Evolutionary conservation across 2,888 invertebrate species (phyloP).

Genomic region (Diarsia rubi): DNA sequence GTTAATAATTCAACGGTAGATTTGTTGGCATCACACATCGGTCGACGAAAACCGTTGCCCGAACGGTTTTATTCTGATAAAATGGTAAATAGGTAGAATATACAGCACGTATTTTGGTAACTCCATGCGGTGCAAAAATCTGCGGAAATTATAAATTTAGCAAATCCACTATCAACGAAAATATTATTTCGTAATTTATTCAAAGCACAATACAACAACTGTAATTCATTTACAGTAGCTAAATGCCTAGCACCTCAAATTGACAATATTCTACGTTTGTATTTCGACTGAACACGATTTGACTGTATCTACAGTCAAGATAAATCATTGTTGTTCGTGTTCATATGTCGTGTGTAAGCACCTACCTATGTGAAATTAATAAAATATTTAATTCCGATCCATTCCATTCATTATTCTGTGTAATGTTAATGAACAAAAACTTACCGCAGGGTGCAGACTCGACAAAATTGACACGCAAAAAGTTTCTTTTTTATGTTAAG

Average conservation of each 20-base stretch:
- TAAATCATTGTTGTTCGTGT: no score
- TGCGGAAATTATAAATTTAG: background rate
- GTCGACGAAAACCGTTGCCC: conserved; percentile 44
- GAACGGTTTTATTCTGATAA: conserved; percentile 58
- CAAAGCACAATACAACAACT: background rate
- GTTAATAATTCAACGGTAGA: conserved; percentile 67
- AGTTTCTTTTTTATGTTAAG: background rate
- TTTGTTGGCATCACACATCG: conserved; percentile 42
- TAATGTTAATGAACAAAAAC: no score
- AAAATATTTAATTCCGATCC: no score
- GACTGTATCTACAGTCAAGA: background rate
- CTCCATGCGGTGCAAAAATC: background rate
- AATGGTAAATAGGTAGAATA: conserved; percentile 31
- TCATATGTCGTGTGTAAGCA: no score
- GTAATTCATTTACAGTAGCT: background rate
- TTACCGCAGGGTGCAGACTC: conserved; percentile 19
- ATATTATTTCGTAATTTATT: background rate
- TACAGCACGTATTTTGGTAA: background rate
- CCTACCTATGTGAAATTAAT: no score
- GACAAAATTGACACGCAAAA: background rate
- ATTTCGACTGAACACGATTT: background rate
- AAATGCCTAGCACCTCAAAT: background rate
- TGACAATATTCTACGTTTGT: background rate
- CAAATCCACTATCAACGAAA: background rate
- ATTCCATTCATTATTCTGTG: no score